phyloP scores from a whole-genome alignment of 2,113 vertebrate genomes.

The Tragelaphus buxtoni region DNA sequence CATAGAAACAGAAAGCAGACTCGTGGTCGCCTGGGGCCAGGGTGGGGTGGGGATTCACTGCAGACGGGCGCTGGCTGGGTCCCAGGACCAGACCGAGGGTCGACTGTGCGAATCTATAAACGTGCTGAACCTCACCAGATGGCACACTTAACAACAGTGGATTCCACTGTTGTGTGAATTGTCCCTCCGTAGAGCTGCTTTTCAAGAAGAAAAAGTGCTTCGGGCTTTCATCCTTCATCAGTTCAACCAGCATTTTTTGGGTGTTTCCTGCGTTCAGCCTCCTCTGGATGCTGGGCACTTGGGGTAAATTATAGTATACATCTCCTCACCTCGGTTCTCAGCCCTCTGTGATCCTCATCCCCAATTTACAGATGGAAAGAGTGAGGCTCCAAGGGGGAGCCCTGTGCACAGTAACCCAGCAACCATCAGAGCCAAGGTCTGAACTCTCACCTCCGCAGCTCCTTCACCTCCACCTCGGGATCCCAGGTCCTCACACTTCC shows the following conservation, averaged over 20 bases:
- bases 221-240: accelerated
- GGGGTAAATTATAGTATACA: accelerated
- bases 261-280: accelerated
- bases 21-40: accelerated
- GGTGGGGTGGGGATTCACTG: accelerated
- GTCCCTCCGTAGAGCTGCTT: neutral
- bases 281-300: neutral
- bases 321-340: too few species aligned
- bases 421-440: neutral
- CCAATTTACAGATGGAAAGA: neutral
- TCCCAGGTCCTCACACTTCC: neutral
- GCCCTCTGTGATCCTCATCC: neutral
- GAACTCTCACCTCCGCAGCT: neutral
- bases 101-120: accelerated
- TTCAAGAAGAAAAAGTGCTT: neutral
- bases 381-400: accelerated
- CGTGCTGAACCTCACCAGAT: accelerated
- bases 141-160: neutral
- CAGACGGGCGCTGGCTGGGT: accelerated
- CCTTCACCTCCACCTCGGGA: too few species aligned
- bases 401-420: neutral
- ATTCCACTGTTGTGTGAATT: neutral
- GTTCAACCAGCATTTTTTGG: neutral
- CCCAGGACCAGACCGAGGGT: accelerated
- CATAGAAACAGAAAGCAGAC: neutral